phyloP scores from a whole-genome alignment of 2,113 vertebrate species.

The Clarias macrocephalus region DNA sequence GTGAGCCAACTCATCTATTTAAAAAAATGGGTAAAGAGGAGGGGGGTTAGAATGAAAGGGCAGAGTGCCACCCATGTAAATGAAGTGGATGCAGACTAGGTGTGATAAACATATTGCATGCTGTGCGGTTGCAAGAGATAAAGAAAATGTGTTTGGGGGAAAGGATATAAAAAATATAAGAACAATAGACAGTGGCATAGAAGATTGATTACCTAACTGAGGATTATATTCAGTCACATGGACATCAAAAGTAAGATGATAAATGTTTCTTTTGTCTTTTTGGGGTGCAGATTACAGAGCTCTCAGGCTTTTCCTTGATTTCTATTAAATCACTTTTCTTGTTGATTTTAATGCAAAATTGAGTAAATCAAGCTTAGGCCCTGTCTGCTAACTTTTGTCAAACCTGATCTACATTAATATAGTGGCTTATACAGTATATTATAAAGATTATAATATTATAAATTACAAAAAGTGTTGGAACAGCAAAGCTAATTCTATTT shows the following conservation, averaged over 20 bases:
- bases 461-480: not conserved
- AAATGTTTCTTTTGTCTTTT: not conserved
- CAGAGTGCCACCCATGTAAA: constrained; percentile 1
- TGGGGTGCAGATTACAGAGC: not conserved
- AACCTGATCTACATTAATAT: not conserved
- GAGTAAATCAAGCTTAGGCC: not conserved
- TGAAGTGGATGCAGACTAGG: constrained; percentile 2
- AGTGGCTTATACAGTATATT: not conserved
- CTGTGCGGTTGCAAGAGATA: not conserved
- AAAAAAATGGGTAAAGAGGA: not conserved
- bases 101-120: not conserved
- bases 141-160: not conserved
- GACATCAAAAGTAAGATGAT: not conserved
- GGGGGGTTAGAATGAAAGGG: not conserved
- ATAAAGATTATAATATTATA: not conserved
- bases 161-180: not conserved
- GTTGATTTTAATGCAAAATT: not conserved
- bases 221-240: not conserved
- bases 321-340: not conserved
- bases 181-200: not conserved
- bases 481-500: not conserved
- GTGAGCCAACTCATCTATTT: constrained; percentile 32
- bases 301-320: not conserved
- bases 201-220: not conserved
- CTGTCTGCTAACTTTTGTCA: not conserved